Evolutionary conservation across 2,113 vertebrate genomes (phyloP).

Genomic region (Eolophus roseicapilla): DNA sequence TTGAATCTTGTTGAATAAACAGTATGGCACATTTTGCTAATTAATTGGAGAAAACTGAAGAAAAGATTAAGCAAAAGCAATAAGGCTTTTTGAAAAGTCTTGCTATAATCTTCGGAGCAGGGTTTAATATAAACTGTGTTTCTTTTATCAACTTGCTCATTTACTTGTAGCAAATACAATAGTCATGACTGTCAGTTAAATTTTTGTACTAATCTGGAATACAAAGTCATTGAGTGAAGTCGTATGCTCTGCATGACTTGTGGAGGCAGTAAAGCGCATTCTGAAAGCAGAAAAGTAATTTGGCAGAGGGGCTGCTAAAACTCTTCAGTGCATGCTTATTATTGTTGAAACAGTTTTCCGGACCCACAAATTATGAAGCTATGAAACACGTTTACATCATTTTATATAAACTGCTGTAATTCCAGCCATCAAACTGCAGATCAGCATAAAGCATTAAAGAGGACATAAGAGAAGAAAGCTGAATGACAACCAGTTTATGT

Average conservation of each 20-base stretch:
- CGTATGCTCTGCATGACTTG: not conserved
- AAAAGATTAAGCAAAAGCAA: slow-evolving; percentile 37
- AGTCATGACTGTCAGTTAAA: not conserved
- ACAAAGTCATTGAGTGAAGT: not conserved
- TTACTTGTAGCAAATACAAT: slow-evolving; percentile 9
- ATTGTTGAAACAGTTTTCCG: not conserved
- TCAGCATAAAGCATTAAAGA: not conserved
- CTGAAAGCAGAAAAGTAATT: not conserved
- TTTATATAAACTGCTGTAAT: not conserved
- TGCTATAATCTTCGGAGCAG: slow-evolving; percentile 5
- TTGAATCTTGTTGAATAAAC: slow-evolving; percentile 20
- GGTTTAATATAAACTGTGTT: slow-evolving; percentile 19
- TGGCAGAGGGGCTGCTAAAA: not conserved
- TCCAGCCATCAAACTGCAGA: not conserved
- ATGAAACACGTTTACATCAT: not conserved
- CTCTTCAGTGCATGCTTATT: not conserved
- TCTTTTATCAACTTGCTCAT: not conserved
- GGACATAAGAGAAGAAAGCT: not conserved
- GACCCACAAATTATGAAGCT: not conserved
- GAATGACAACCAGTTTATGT: not conserved
- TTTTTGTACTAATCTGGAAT: not conserved
- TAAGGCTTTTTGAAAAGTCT: slow-evolving; percentile 12
- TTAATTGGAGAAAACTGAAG: slow-evolving; percentile 14
- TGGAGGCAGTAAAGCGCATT: not conserved
- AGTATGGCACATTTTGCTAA: not conserved